Evolutionary conservation across 2,888 invertebrate genomes (phyloP), one percentile per base, ranked within the genome.

Genomic region (Rhagonycha fulva): DNA sequence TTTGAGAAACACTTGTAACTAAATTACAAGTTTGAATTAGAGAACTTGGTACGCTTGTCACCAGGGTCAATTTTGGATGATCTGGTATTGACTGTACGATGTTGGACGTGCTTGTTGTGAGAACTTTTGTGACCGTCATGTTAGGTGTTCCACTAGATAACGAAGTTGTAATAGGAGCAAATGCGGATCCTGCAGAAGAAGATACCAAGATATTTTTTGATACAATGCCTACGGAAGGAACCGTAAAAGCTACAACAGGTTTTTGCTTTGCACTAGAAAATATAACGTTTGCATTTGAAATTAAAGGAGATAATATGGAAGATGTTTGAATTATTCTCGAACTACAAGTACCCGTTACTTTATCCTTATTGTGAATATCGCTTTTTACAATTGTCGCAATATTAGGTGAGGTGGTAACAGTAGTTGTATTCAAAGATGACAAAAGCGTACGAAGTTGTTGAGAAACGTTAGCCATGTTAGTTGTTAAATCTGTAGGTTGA

Each of bases 381-480:
- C 83, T 83, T 83, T 88, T 89, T 1, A 87, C 84, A 10, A 85
- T 83, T 14, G 88, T 85, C 68, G 89, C 89, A 71, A 90, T 90
- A 73, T 92, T 89, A 67, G 90, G 87, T 2, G 90, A 88, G 73
- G 88, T 87, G 0, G 88, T 88, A 3, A 88, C 87, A 79, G 92
- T 90, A 47, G 91, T 89, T 0, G 91, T 89, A 76, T 91, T 92
- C 30, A 93, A 84, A 0, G 93, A 93, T 0, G 94, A 93, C 85
- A 94, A 88, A 68, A 94, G 89, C 5, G 91, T 91, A 47, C 93
- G 88, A 67, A 93, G 84, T 82, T 93, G 94, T 84, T 93, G 93
- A 0, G 93, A 93, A 0, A 91, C 93, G 83, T 93, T 94, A 0
- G 92, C 93, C 88, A 94, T 92, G 82, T 93, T 93, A 0, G 93